A percentile compares a stretch with the other conserved stretches of the same genome.
Conservation (phyloP, 2,797 vertebrate species). For the Melanotaenia pygmaea region DNA sequence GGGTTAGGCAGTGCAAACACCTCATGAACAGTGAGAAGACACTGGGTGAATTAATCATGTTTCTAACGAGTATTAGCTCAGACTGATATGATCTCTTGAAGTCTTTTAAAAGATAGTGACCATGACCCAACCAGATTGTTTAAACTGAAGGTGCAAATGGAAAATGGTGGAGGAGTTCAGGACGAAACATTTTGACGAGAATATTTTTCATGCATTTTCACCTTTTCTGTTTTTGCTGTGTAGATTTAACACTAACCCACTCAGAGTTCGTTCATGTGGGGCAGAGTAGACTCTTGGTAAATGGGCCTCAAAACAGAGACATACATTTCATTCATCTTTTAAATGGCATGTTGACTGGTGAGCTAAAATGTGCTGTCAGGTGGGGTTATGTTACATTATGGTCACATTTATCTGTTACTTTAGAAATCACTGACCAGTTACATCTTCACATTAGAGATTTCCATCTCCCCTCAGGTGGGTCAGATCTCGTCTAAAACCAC, state of each 20-base stretch:
- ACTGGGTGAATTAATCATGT: conserved; percentile 11
- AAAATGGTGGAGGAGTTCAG: conserved; percentile 61
- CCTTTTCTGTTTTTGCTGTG: conserved; percentile 34
- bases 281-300: neutral
- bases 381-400: neutral
- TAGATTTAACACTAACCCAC: conserved; percentile 26
- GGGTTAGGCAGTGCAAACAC: conserved; percentile 38
- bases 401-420: neutral
- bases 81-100: conserved; percentile 65
- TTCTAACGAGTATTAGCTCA: conserved; percentile 56
- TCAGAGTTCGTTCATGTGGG: conserved; percentile 12
- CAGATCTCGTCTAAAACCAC: neutral
- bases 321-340: neutral
- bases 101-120: conserved; percentile 61
- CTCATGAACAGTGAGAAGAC: conserved; percentile 5
- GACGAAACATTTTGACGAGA: conserved; percentile 52
- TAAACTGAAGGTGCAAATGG: conserved; percentile 57
- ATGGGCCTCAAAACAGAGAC: neutral
- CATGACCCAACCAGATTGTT: conserved; percentile 70
- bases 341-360: neutral
- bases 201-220: conserved; percentile 56
- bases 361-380: neutral
- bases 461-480: neutral
- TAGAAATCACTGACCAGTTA: no score
- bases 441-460: neutral